Evolutionary conservation across 1,140 invertebrate genomes (phyloP), one percentile per base, ranked within the genome.

Genomic region (Coenobita brevimanus): DNA sequence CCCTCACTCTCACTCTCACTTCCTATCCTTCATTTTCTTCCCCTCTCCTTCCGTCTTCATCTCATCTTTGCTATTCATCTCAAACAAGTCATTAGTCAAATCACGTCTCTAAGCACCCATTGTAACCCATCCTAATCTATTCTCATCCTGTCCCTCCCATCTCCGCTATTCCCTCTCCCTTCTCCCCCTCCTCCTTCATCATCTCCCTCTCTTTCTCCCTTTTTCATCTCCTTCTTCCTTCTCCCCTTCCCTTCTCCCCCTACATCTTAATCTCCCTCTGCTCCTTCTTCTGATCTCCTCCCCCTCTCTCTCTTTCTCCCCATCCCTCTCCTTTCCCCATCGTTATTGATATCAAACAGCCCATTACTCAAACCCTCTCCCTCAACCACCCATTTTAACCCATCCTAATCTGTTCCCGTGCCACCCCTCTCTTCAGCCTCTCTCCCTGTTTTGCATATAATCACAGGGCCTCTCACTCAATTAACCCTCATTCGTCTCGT

Each of bases 141-240:
- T 57, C n/a, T 57, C 54, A 10, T 57, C n/a, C 54, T 57, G 54
- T 57, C 13, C 13, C 54, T 57, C 54, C 54, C n/a, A 13, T 57
- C 54, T 57, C 54, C 54, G 10, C n/a, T 10, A 13, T n/a, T 57
- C n/a, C 54, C 13, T 13, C n/a, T n/a, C 54, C n/a, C 54, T 57
- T 57, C 54, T 57, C 54, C n/a, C 10, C 10, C n/a, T 10, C 54
- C n/a, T 57, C 54, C 21, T 71, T 71, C 67, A 71, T n/a, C 3
- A 24, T 71, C 67, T 71, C 67, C 41, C 67, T 71, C 67, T 71
- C 67, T 71, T 38, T 71, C 67, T 71, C 67, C 41, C 67, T 71
- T 38, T 71, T 38, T 71, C 67, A 38, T 38, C 41, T 38, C 41
- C 67, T 71, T 38, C 41, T 38, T 71, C 67, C 41, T 38, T 71